Conservation (phyloP, 1,140 invertebrate genomes). For the Anastrepha ludens region DNA sequence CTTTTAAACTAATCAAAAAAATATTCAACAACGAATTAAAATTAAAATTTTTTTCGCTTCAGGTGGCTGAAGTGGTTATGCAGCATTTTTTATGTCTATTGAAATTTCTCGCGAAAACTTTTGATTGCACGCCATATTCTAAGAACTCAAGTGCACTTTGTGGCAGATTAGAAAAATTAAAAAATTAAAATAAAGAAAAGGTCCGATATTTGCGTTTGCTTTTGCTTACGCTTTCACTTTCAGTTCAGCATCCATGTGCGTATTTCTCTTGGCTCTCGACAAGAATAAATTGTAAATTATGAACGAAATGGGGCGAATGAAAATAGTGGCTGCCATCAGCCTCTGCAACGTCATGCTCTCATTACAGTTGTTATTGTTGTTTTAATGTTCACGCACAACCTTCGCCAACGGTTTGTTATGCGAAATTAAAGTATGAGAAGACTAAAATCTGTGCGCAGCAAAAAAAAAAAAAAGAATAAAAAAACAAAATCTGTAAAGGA, state of each 20-base stretch:
- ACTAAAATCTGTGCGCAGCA: conserved; percentile 3
- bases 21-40: not conserved
- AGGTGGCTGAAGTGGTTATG: no score
- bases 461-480: not conserved
- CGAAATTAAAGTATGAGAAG: conserved; percentile 30
- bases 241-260: no score
- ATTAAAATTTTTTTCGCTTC: not conserved
- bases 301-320: conserved; percentile 9
- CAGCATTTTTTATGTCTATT: not conserved
- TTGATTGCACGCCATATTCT: not conserved
- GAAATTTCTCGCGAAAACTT: not conserved
- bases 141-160: not conserved
- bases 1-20: not conserved
- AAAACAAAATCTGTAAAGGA: not conserved
- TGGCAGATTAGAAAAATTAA: not conserved
- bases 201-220: not conserved
- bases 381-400: conserved; percentile 1
- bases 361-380: conserved; percentile 22
- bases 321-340: not conserved
- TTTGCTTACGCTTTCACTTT: no score
- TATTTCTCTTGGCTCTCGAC: conserved; percentile 28
- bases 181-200: not conserved
- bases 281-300: conserved; percentile 34
- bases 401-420: not conserved
- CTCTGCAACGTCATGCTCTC: not conserved